These are phyloP conservation scores for Carposina sasakii DNA, from an alignment of 1,140 invertebrate genomes.

Conservation along the genomic window DNA sequence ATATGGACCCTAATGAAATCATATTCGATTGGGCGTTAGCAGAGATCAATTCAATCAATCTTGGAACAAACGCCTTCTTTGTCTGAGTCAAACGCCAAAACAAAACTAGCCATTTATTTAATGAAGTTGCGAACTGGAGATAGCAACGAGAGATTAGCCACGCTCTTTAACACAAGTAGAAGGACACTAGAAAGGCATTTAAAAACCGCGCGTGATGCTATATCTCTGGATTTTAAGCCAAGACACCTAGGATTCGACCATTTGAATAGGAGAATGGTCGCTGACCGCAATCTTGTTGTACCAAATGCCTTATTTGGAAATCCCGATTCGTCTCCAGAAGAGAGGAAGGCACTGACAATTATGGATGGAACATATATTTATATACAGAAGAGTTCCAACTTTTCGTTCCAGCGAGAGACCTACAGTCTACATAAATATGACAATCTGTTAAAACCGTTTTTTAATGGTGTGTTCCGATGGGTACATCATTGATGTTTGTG, in stretches of 20 bases:
- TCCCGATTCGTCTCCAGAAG: neutral
- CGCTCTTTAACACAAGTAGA: conserved; percentile 6
- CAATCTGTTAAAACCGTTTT: conserved; percentile 3
- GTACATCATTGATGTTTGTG: neutral
- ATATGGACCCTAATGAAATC: conserved; percentile 8
- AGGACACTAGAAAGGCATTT: conserved; percentile 4
- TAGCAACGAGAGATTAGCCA: conserved; percentile 2
- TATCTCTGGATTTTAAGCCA: neutral
- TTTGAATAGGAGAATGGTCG: neutral
- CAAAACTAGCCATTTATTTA: neutral
- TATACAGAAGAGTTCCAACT: conserved; percentile 6
- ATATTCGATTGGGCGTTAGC: conserved; percentile 2
- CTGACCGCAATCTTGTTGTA: conserved; percentile 2
- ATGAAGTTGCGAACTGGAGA: conserved; percentile 1
- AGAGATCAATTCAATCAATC: neutral
- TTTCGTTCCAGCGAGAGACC: neutral
- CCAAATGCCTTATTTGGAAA: conserved; percentile 7
- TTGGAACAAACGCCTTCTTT: conserved; percentile 7
- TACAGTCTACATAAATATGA: conserved; percentile 4
- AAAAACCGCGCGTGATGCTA: neutral
- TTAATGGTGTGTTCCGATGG: conserved; percentile 1
- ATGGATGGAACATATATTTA: conserved; percentile 10
- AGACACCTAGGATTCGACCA: conserved; percentile 6
- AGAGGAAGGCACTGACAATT: neutral
- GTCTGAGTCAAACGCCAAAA: neutral